Conservation (phyloP, 1,140 invertebrate genomes). For the Orussus abietinus region DNA sequence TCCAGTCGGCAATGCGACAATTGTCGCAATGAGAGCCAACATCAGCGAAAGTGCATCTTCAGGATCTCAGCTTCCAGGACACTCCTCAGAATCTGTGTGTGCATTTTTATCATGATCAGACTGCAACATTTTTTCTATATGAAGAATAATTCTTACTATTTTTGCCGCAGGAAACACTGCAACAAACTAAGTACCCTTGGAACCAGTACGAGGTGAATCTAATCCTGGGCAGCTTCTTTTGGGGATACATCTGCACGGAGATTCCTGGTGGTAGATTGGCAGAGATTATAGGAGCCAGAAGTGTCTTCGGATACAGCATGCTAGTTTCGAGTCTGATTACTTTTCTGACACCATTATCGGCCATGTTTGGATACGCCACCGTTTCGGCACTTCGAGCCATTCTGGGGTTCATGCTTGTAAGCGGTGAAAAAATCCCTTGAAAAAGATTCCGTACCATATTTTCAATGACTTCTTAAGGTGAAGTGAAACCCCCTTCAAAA, state of each 20-base stretch:
- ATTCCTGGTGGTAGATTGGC: conserved; percentile 81
- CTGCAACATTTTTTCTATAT: too few relatives aligned
- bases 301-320: conserved; percentile 82
- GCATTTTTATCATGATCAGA: too few relatives aligned
- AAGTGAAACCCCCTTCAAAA: too few relatives aligned
- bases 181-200: conserved; percentile 61
- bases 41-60: too few relatives aligned
- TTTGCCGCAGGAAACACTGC: conserved; percentile 23
- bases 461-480: too few relatives aligned
- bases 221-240: conserved; percentile 82
- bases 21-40: conserved; percentile 21
- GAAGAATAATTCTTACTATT: too few relatives aligned
- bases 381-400: conserved; percentile 63
- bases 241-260: conserved; percentile 86
- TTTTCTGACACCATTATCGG: conserved; percentile 73
- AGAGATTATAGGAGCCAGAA: conserved; percentile 76
- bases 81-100: too few relatives aligned
- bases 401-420: conserved; percentile 68
- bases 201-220: conserved; percentile 70
- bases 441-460: too few relatives aligned
- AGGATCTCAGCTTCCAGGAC: too few relatives aligned
- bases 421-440: conserved; percentile 13
- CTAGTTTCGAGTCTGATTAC: conserved; percentile 77
- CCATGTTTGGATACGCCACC: conserved; percentile 60
- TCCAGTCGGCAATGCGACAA: background rate